phyloP scores from a whole-genome alignment of 2,113 vertebrate genomes.

The Euleptes europaea region DNA sequence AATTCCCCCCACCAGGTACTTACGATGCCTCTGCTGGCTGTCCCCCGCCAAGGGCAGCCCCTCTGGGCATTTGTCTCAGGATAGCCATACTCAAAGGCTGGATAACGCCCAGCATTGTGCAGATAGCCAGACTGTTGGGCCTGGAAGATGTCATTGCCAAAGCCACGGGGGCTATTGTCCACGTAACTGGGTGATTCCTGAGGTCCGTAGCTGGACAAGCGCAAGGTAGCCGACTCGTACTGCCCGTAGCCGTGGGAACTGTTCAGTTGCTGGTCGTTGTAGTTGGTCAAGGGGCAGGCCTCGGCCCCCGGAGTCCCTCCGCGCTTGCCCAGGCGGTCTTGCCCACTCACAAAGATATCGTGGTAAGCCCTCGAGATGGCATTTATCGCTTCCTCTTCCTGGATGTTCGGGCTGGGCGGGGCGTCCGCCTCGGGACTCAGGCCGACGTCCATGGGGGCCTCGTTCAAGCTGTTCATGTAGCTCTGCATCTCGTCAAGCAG shows the following conservation, averaged over 20 bases:
- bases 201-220: neutral
- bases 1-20: neutral
- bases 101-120: constrained; percentile 6
- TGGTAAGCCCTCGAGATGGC: constrained; percentile 83
- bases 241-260: constrained; percentile 66
- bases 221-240: constrained; percentile 1
- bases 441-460: constrained; percentile 72
- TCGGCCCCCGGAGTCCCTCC: constrained; percentile 35
- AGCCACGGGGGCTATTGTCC: constrained; percentile 70
- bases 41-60: constrained; percentile 71
- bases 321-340: constrained; percentile 76
- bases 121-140: constrained; percentile 43
- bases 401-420: constrained; percentile 71
- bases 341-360: constrained; percentile 84
- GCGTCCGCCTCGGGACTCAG: constrained; percentile 61
- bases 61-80: constrained; percentile 59
- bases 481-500: constrained; percentile 89
- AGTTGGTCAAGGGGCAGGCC: constrained; percentile 60
- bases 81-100: constrained; percentile 18
- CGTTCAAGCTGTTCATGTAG: constrained; percentile 85
- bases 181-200: neutral
- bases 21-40: constrained; percentile 48
- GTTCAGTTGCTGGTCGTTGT: constrained; percentile 69
- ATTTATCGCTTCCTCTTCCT: constrained; percentile 66
- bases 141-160: constrained; percentile 74